phyloP scores from a whole-genome alignment of 2,797 vertebrate species.

The Dendrocincla fuliginosa region DNA sequence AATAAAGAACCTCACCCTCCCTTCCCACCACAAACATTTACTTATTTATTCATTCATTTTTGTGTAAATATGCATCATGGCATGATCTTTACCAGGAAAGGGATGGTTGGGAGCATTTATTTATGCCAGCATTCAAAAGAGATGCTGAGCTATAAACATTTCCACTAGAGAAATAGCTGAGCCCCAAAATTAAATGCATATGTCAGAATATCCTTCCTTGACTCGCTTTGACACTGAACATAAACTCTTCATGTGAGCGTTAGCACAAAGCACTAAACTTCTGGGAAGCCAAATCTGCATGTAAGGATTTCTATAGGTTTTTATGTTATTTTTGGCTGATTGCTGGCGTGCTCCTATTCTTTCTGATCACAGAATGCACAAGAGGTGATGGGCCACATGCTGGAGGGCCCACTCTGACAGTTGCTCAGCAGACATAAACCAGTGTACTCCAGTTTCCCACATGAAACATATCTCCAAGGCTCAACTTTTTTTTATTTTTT shows the following conservation, averaged over 20 bases:
- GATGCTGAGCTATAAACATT: slow-evolving; percentile 42
- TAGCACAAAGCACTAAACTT: slow-evolving; percentile 52
- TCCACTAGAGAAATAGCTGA: slow-evolving; percentile 35
- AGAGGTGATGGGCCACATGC: slow-evolving; percentile 67
- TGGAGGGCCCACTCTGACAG: slow-evolving; percentile 40
- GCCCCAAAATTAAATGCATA: slow-evolving; percentile 53
- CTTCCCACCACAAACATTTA: not conserved
- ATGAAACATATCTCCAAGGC: slow-evolving; percentile 27
- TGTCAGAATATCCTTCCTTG: slow-evolving; percentile 55
- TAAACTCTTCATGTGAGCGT: slow-evolving; percentile 42
- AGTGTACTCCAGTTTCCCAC: slow-evolving; percentile 52
- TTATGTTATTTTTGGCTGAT: slow-evolving; percentile 59
- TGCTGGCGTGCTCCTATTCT: slow-evolving; percentile 37
- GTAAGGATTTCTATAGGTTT: slow-evolving; percentile 43
- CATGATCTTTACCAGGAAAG: not conserved
- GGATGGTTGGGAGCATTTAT: slow-evolving; percentile 5
- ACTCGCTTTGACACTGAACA: slow-evolving; percentile 58
- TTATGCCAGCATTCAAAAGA: slow-evolving; percentile 32
- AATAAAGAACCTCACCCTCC: not conserved
- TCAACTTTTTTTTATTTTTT: not conserved
- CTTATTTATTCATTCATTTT: not conserved
- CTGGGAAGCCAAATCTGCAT: slow-evolving; percentile 39
- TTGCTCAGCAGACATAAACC: slow-evolving; percentile 62
- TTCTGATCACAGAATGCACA: slow-evolving; percentile 50
- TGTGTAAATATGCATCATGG: not conserved